Evolutionary conservation across 2,888 invertebrate genomes (phyloP).

Genomic region (Clusia tigrina): DNA sequence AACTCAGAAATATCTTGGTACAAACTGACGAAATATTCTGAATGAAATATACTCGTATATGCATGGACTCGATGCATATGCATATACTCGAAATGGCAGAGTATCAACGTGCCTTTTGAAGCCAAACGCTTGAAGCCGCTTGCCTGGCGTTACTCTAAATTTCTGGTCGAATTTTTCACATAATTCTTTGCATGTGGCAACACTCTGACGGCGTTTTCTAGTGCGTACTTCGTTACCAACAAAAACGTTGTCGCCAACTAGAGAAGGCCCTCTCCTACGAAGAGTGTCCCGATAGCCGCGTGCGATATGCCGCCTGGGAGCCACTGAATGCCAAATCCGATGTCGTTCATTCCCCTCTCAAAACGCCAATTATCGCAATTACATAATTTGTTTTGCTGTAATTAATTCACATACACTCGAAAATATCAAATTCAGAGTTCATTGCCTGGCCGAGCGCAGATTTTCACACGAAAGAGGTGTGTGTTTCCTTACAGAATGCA

Average conservation of each 20-base stretch:
- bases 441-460: slow-evolving; percentile 9
- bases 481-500: too few relatives aligned
- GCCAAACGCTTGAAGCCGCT: too few relatives aligned
- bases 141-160: too few relatives aligned
- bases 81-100: too few relatives aligned
- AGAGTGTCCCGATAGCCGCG: too few relatives aligned
- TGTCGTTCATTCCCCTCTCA: slow-evolving; percentile 1
- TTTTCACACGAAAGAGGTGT: slow-evolving; percentile 12
- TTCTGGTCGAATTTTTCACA: too few relatives aligned
- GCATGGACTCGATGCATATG: too few relatives aligned
- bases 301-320: too few relatives aligned
- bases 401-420: background rate
- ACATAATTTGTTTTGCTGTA: slow-evolving; percentile 1
- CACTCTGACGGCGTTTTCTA: background rate
- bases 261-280: background rate
- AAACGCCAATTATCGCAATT: background rate
- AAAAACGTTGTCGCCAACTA: background rate
- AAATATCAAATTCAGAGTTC: slow-evolving; percentile 9
- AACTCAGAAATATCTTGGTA: too few relatives aligned
- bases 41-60: too few relatives aligned
- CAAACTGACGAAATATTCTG: too few relatives aligned
- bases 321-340: background rate
- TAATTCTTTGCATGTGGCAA: background rate
- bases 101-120: too few relatives aligned
- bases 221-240: slow-evolving; percentile 1